phyloP scores from a whole-genome alignment of 2,888 invertebrate genomes.

The Tuberolachnus salignus region DNA sequence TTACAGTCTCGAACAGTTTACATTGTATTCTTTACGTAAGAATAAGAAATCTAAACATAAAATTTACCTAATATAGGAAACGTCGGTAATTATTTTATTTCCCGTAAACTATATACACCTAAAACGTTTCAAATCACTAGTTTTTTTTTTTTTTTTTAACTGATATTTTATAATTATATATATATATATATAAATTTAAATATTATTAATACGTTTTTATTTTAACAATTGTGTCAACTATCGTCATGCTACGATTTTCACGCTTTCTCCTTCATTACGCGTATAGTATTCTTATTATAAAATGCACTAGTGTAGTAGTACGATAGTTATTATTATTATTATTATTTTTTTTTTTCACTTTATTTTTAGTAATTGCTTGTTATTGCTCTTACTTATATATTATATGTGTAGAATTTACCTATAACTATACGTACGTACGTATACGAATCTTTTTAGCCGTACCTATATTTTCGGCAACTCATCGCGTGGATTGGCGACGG shows the following conservation, averaged over 20 bases:
- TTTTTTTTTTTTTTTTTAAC: not conserved
- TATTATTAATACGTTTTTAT: slow-evolving; percentile 27
- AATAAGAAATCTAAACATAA: too few species aligned
- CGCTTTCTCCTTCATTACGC: slow-evolving; percentile 42
- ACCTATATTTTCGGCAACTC: slow-evolving; percentile 27
- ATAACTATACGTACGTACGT: slow-evolving; percentile 5
- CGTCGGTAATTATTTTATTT: too few species aligned
- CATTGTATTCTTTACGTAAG: too few species aligned
- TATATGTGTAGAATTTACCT: not conserved
- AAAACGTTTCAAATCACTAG: not conserved
- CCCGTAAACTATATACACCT: too few species aligned
- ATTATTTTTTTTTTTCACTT: not conserved
- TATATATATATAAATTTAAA: slow-evolving; percentile 13
- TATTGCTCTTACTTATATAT: not conserved
- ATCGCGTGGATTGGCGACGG: not conserved
- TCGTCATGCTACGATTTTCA: slow-evolving; percentile 32
- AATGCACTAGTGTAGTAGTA: not conserved
- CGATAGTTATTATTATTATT: too few species aligned
- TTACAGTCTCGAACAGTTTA: too few species aligned
- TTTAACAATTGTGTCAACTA: slow-evolving; percentile 26
- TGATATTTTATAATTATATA: not conserved
- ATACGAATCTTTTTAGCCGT: slow-evolving; percentile 22
- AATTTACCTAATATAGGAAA: too few species aligned
- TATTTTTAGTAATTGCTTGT: slow-evolving; percentile 3
- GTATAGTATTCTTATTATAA: not conserved